A percentile compares a stretch with the other conserved stretches of the same genome.
phyloP scores from a whole-genome alignment of 1,140 invertebrate genomes.

The Lucilia cuprina region DNA sequence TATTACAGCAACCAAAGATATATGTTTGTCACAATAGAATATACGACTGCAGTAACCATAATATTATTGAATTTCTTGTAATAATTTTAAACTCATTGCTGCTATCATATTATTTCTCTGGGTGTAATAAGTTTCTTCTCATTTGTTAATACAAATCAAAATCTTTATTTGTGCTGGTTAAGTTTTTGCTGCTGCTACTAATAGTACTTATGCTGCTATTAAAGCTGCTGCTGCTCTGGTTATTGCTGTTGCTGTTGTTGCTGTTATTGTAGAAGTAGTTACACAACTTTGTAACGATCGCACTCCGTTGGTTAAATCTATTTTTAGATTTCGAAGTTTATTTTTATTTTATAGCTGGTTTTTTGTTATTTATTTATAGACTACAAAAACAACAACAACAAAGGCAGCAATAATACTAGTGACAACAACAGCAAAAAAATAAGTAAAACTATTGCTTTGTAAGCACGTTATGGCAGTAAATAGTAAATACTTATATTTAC shows the following conservation, averaged over 20 bases:
- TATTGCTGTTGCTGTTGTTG: neutral
- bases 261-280: slow-evolving; percentile 11
- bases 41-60: too few relatives aligned
- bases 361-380: slow-evolving; percentile 18
- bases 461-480: neutral
- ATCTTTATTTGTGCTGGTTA: neutral
- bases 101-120: too few relatives aligned
- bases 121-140: too few relatives aligned
- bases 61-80: too few relatives aligned
- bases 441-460: neutral
- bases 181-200: neutral
- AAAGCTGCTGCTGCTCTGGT: neutral
- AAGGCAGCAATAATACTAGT: neutral
- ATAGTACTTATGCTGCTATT: too few relatives aligned
- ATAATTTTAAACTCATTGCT: too few relatives aligned
- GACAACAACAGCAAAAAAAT: neutral
- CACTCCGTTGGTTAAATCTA: slow-evolving; percentile 6
- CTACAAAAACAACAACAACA: neutral
- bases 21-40: too few relatives aligned
- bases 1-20: too few relatives aligned
- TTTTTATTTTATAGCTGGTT: slow-evolving; percentile 30
- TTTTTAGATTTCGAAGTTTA: slow-evolving; percentile 30
- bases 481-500: too few relatives aligned
- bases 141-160: neutral
- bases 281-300: slow-evolving; percentile 24